Evolutionary conservation across 1,140 invertebrate species (phyloP).

Genomic region (Galendromus occidentalis): DNA sequence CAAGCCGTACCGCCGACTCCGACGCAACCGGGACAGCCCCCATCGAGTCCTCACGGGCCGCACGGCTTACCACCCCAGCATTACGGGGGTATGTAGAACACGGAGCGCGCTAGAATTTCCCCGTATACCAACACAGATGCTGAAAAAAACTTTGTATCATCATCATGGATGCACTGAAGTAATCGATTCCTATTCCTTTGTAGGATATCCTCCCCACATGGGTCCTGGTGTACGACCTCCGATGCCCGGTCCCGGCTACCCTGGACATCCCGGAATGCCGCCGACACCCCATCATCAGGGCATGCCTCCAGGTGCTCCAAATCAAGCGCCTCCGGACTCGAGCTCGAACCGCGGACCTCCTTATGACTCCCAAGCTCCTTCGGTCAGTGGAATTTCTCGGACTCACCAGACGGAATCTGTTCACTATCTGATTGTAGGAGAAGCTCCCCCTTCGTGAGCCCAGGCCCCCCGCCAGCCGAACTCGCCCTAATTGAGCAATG

Average conservation of each 20-base stretch:
- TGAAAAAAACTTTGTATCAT: too few species aligned
- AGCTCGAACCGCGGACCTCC: background rate
- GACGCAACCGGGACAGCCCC: background rate
- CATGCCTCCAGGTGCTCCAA: background rate
- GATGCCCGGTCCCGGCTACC: background rate
- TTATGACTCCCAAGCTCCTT: background rate
- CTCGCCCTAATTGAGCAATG: too few species aligned
- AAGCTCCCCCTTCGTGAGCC: too few species aligned
- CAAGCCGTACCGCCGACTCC: slow-evolving; percentile 9
- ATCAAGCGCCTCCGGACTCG: background rate
- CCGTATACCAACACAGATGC: too few species aligned
- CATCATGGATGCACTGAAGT: too few species aligned
- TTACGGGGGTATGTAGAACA: background rate
- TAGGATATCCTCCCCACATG: background rate
- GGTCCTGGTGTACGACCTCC: background rate
- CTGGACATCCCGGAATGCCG: background rate
- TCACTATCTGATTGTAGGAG: too few species aligned
- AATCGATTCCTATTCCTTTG: background rate
- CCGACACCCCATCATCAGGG: background rate
- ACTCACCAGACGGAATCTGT: too few species aligned
- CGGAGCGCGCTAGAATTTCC: too few species aligned
- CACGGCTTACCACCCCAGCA: slow-evolving; percentile 8
- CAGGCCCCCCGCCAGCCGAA: too few species aligned
- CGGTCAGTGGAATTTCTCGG: too few species aligned
- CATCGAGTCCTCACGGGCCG: slow-evolving; percentile 8